Evolutionary conservation across 2,888 invertebrate species (phyloP).

Genomic region (Hololepta plana): DNA sequence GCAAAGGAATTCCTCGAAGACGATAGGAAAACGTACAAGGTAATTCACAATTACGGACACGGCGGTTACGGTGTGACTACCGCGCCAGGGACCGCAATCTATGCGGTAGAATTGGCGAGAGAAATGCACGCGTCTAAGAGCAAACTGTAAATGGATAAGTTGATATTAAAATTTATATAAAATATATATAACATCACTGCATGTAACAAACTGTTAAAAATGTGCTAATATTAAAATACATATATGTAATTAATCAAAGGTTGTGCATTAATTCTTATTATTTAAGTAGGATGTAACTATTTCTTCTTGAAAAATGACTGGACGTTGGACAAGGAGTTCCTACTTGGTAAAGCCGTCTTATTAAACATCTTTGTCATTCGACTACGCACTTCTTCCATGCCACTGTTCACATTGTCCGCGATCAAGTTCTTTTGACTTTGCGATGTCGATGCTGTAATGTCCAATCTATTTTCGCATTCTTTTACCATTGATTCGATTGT

Average conservation of each 20-base stretch:
- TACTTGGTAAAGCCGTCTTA: constrained; percentile 24
- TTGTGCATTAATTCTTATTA: too few species aligned
- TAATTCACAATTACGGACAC: constrained; percentile 91
- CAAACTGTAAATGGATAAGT: constrained; percentile 19
- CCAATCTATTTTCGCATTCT: constrained; percentile 32
- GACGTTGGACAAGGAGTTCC: constrained; percentile 22
- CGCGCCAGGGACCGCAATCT: constrained; percentile 69
- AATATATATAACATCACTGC: constrained; percentile 8
- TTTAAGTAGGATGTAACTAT: too few species aligned
- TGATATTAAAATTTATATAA: constrained; percentile 3
- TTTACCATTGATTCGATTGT: constrained; percentile 31
- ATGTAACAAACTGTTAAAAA: too few species aligned
- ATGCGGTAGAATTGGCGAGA: constrained; percentile 51
- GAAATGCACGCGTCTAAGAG: constrained; percentile 30
- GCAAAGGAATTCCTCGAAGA: constrained; percentile 36
- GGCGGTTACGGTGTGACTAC: constrained; percentile 86
- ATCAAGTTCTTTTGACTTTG: constrained; percentile 13
- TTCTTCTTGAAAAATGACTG: constrained; percentile 30
- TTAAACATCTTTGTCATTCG: constrained; percentile 39
- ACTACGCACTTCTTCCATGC: constrained; percentile 40
- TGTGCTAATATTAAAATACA: too few species aligned
- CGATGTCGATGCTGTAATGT: constrained; percentile 12
- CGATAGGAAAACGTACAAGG: constrained; percentile 32
- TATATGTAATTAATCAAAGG: too few species aligned
- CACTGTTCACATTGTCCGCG: constrained; percentile 29